Evolutionary conservation across 2,113 vertebrate species (phyloP).

Genomic region (Danio rerio): DNA sequence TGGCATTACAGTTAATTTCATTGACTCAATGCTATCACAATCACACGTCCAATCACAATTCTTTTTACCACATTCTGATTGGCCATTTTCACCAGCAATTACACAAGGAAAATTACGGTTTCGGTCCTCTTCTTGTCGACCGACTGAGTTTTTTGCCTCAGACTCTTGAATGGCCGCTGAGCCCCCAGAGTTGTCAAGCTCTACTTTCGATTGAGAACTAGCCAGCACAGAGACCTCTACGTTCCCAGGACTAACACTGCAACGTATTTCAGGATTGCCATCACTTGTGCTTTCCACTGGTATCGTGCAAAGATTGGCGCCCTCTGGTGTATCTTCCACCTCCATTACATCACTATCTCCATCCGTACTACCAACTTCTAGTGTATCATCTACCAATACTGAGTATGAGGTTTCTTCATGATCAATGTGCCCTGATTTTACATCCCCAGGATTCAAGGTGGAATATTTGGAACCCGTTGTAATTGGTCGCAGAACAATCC

Average conservation of each 20-base stretch:
- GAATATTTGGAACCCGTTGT: not conserved
- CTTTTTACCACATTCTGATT: not conserved
- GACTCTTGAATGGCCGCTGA: not conserved
- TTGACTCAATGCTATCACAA: not conserved
- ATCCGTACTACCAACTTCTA: no score
- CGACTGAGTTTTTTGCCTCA: not conserved
- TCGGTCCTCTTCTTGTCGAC: not conserved
- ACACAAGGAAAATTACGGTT: not conserved
- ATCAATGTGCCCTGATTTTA: not conserved
- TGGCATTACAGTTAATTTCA: not conserved
- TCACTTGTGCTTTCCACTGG: constrained; percentile 12
- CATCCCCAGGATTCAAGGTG: not conserved
- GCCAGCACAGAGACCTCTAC: constrained; percentile 5
- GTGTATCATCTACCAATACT: not conserved
- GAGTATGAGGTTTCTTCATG: not conserved
- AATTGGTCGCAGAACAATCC: constrained; percentile 49
- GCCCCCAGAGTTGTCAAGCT: not conserved
- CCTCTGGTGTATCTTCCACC: not conserved
- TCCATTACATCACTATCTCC: not conserved
- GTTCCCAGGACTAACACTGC: not conserved
- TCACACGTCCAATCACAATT: not conserved
- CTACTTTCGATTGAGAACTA: not conserved
- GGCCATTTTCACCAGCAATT: not conserved
- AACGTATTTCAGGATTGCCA: not conserved
- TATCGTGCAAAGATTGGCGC: not conserved